phyloP scores from a whole-genome alignment of 2,888 invertebrate genomes.

The Agrochola litura region DNA sequence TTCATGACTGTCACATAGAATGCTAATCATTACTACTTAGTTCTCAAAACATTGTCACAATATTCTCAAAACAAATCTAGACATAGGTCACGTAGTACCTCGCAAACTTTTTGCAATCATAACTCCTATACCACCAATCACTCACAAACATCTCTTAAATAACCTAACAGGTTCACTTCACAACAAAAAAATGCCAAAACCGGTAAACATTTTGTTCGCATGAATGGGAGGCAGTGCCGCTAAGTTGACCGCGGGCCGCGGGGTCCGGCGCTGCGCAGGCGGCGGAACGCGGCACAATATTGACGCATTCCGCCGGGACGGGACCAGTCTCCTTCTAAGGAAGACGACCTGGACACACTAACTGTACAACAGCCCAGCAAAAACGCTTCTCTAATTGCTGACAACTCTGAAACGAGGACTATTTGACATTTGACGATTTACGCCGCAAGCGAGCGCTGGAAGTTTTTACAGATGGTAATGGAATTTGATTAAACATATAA shows the following conservation, averaged over 20 bases:
- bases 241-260: slow-evolving; percentile 60
- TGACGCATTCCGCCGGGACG: slow-evolving; percentile 81
- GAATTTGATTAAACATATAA: slow-evolving; percentile 44
- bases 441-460: slow-evolving; percentile 24
- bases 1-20: neutral
- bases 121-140: slow-evolving; percentile 35
- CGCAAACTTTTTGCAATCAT: slow-evolving; percentile 30
- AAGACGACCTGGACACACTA: slow-evolving; percentile 81
- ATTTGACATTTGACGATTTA: slow-evolving; percentile 62
- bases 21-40: neutral
- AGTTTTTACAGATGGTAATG: slow-evolving; percentile 41
- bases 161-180: slow-evolving; percentile 45
- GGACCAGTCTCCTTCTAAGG: slow-evolving; percentile 84
- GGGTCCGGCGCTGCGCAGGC: slow-evolving; percentile 19
- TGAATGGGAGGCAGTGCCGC: slow-evolving; percentile 67
- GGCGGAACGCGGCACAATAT: slow-evolving; percentile 75
- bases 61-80: neutral
- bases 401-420: slow-evolving; percentile 71
- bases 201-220: slow-evolving; percentile 64
- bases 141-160: slow-evolving; percentile 41
- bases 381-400: slow-evolving; percentile 82
- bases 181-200: slow-evolving; percentile 62
- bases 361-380: slow-evolving; percentile 81
- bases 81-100: neutral
- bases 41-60: neutral